A percentile compares a stretch with the other conserved stretches of the same genome.
Evolutionary conservation across 2,888 invertebrate genomes (phyloP).

Genomic region (Papilio protenor): DNA sequence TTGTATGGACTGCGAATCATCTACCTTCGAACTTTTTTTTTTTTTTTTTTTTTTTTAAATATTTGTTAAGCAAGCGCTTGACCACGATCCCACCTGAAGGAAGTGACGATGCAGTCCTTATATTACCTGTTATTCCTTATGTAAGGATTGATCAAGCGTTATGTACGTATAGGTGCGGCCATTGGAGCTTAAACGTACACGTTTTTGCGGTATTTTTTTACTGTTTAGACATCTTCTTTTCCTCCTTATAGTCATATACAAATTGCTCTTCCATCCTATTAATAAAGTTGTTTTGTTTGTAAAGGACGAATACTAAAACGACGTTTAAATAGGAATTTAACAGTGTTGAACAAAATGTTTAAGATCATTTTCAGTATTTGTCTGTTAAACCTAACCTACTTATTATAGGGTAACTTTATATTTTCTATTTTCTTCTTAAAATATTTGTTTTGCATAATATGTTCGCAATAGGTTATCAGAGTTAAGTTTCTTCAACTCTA

Average conservation of each 20-base stretch:
- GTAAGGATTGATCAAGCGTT: background rate
- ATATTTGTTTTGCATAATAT: background rate
- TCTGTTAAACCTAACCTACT: too few relatives aligned
- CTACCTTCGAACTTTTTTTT: background rate
- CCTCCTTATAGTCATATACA: background rate
- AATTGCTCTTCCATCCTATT: background rate
- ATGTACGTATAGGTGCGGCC: background rate
- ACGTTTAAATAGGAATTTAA: too few relatives aligned
- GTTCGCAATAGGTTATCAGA: background rate
- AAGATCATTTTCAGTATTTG: too few relatives aligned
- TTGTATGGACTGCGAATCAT: background rate
- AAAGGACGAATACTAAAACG: too few relatives aligned
- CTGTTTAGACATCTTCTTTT: background rate
- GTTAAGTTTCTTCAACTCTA: constrained; percentile 1
- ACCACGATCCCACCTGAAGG: too few relatives aligned
- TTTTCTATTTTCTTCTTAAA: too few relatives aligned
- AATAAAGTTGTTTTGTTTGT: background rate
- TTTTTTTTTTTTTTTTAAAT: too few relatives aligned
- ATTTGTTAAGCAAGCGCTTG: too few relatives aligned
- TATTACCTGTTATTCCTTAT: background rate
- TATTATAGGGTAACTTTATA: too few relatives aligned
- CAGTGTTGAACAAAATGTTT: too few relatives aligned
- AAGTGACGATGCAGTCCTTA: too few relatives aligned
- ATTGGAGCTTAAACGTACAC: background rate
- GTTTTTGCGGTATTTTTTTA: background rate